Percentiles rank a stretch among this genome's conserved stretches.
These are phyloP conservation scores for Ectropis crepuscularia DNA, from an alignment of 2,888 invertebrate species.

Conservation along the genomic window DNA sequence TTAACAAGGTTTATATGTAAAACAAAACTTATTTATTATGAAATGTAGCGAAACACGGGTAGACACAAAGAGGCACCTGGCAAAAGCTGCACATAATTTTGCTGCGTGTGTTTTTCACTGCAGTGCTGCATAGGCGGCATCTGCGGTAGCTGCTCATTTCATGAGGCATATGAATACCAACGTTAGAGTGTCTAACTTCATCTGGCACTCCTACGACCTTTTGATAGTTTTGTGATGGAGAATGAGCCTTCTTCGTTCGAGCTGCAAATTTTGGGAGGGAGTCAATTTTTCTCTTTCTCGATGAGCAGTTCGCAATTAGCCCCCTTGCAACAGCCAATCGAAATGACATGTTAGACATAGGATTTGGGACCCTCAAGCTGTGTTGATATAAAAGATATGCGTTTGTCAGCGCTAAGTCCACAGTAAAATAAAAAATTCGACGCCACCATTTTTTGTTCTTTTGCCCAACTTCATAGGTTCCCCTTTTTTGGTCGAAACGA, in stretches of 20 bases:
- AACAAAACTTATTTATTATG: slow-evolving; percentile 2
- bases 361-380: not conserved
- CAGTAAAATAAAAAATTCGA: too few species aligned
- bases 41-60: slow-evolving; percentile 3
- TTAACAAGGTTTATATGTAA: slow-evolving; percentile 1
- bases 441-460: too few species aligned
- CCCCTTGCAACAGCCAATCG: not conserved
- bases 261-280: slow-evolving; percentile 1
- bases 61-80: too few species aligned
- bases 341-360: slow-evolving; percentile 22
- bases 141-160: slow-evolving; percentile 2
- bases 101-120: slow-evolving; percentile 1
- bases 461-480: too few species aligned
- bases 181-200: not conserved
- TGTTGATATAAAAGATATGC: too few species aligned
- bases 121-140: too few species aligned
- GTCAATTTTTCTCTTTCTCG: not conserved
- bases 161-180: not conserved
- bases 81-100: slow-evolving; percentile 2
- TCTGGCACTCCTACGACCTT: slow-evolving; percentile 3
- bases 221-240: not conserved
- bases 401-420: too few species aligned
- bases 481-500: too few species aligned
- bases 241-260: not conserved
- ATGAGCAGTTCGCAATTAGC: not conserved